A percentile compares a stretch with the other conserved stretches of the same genome.
These are phyloP conservation scores for Rhinolophus sinicus DNA, from an alignment of 2,113 vertebrate species.

Conservation along the genomic window DNA sequence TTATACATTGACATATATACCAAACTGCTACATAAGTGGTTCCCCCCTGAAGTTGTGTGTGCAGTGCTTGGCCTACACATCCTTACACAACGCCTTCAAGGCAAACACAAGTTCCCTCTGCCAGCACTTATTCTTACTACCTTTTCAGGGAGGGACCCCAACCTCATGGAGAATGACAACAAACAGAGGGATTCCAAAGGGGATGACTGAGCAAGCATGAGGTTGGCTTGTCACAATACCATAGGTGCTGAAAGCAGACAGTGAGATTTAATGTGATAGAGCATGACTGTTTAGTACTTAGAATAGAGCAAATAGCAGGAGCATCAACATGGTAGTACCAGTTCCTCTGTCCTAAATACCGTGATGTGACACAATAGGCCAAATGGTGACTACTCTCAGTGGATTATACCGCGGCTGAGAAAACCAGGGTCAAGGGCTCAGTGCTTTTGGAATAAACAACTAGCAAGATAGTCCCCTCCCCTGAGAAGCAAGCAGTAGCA, in stretches of 20 bases:
- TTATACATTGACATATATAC: not conserved
- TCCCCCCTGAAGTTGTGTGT: not conserved
- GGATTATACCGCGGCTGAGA: not conserved
- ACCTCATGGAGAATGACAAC: not conserved
- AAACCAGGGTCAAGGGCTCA: not conserved
- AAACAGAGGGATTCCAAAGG: not conserved
- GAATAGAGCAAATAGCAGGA: not conserved
- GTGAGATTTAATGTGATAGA: not conserved
- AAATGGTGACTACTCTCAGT: not conserved
- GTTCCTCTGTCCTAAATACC: not conserved
- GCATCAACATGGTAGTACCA: not conserved
- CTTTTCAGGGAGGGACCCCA: not conserved
- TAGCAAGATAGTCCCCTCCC: not conserved
- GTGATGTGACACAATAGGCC: not conserved
- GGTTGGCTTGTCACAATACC: not conserved
- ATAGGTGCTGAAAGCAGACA: not conserved
- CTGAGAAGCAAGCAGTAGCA: not conserved
- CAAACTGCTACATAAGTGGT: not conserved
- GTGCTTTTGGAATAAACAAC: not conserved
- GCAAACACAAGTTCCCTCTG: not conserved
- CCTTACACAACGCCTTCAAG: not conserved
- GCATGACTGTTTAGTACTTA: not conserved
- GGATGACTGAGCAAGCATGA: not conserved
- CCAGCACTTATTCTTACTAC: not conserved
- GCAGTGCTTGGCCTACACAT: not conserved